These are phyloP conservation scores for Tupiocoris notatus DNA, from an alignment of 2,888 invertebrate species.

Conservation along the genomic window DNA sequence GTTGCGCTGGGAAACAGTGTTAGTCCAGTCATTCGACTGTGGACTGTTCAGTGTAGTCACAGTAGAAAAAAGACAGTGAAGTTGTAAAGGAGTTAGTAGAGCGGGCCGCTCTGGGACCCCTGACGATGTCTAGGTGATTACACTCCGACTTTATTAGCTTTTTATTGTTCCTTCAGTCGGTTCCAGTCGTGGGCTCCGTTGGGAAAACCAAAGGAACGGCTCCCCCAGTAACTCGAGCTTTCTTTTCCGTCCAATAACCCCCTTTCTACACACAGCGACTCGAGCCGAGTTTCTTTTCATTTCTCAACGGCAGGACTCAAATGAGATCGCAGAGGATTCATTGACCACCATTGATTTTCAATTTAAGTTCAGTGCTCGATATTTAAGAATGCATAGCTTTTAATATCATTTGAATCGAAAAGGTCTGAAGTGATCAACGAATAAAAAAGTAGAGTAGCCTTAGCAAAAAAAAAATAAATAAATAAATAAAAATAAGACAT, in stretches of 20 bases:
- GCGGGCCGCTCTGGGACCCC: conserved; percentile 17
- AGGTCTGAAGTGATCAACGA: too few species aligned
- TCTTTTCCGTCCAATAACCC: background rate
- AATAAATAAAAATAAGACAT: too few species aligned
- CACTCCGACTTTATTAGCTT: conserved; percentile 37
- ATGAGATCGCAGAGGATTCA: too few species aligned
- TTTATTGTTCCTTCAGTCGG: conserved; percentile 25
- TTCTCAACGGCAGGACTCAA: background rate
- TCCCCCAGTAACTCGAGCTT: background rate
- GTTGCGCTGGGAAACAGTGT: background rate
- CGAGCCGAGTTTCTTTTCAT: background rate
- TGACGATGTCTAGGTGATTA: conserved; percentile 35
- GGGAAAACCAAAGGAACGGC: background rate
- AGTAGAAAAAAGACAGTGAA: conserved; percentile 8
- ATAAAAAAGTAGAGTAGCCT: too few species aligned
- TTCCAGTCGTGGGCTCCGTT: background rate
- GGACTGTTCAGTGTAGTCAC: background rate
- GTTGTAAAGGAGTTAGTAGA: conserved; percentile 20
- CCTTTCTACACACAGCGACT: background rate
- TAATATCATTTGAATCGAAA: too few species aligned
- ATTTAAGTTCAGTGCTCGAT: too few species aligned
- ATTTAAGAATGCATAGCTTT: too few species aligned
- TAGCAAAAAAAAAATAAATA: too few species aligned
- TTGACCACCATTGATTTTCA: too few species aligned
- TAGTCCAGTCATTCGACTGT: background rate